Evolutionary conservation across 2,888 invertebrate genomes (phyloP), one percentile per base, ranked within the genome.

Genomic region (Hyposoter dolosus): DNA sequence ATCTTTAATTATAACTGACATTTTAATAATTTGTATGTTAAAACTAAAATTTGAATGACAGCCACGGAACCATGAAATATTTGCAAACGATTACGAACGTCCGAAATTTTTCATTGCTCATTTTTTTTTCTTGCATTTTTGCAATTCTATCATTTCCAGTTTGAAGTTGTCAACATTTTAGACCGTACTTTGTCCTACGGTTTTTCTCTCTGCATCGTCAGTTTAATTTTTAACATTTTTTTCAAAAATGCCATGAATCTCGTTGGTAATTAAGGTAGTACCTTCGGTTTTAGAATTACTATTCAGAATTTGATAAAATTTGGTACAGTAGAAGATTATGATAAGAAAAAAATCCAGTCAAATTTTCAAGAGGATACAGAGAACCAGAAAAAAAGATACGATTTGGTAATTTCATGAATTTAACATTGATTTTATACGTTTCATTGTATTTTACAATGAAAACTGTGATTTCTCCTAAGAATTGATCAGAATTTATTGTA

Each of bases 1-100:
- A 60, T 88, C 84, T 84, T 77, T 86, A 1, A 88, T 75, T 4
- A 88, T 84, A 10, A 88, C 84, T 17, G 88, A 71, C 88, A 88
- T 86, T 66, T 32, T 81, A 3, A 9, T n/a, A 12, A 68, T 3
- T 43, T n/a, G 10, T 68, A 28, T 9, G 23, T n/a, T 28, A 28
- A 43, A 28, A 68, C 69, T 69, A 40, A 43, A 79, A 79, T 47
- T 79, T 69, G 40, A 66, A 10, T 47, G 65, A 77, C 45, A 77
- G 40, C 23, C 9, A 15, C 9, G 15, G 7, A 47, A 10, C 28
- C 17, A 4, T 17, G n/a, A 28, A 23, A 47, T 40, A 28, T 47
- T 15, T 60, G 10, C 69, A 53, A 53, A n/a, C 19, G 71, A 35
- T 72, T 35, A 53, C 1, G 12, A 71, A 50, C 35, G 32, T 12